Evolutionary conservation across 2,888 invertebrate species (phyloP), one percentile per base, ranked within the genome.

Genomic region (Pseudococcus jackbeardsleyi): DNA sequence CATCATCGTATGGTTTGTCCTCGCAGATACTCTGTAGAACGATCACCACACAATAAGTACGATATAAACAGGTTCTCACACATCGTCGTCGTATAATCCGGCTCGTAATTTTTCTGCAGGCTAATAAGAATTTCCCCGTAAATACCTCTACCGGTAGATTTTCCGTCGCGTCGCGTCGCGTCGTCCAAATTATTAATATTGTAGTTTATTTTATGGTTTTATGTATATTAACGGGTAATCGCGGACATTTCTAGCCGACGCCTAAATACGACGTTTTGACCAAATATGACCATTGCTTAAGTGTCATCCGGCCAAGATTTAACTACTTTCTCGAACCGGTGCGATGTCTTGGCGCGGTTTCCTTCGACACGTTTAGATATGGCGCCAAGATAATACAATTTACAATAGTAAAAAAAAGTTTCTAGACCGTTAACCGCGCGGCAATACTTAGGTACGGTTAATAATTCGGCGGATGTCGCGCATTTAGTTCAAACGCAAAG

Each of bases 231-330:
- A n/a, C 33, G 42, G 79, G 39, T 79, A 79, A 79, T 42, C 79
- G 79, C 79, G 79, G 79, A 79, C 79, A 79, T 79, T 79, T 79
- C 79, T 42, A 79, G 79, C 42, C 79, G 79, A 79, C 79, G 79
- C 79, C 79, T 79, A 12, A 85, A 85, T 85, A 85, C 46, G 50
- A 64, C 64, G 86, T 64, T 86, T 86, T 86, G 59, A 86, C 86
- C 86, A 86, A 86, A 86, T 86, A 86, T 86, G 86, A 86, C 86
- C 86, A 86, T 86, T 33, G 86, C 59, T 86, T 86, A 86, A 86
- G 86, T 86, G 86, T 86, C 86, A 86, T 86, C 86, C 64, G 86
- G 64, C 86, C 86, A 86, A 86, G 86, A 86, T 86, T 86, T 68
- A 86, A 86, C 86, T 68, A 86, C 86, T 86, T 86, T 86, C 86